Evolutionary conservation across 2,113 vertebrate species (phyloP).

Genomic region (Ptyas mucosa): DNA sequence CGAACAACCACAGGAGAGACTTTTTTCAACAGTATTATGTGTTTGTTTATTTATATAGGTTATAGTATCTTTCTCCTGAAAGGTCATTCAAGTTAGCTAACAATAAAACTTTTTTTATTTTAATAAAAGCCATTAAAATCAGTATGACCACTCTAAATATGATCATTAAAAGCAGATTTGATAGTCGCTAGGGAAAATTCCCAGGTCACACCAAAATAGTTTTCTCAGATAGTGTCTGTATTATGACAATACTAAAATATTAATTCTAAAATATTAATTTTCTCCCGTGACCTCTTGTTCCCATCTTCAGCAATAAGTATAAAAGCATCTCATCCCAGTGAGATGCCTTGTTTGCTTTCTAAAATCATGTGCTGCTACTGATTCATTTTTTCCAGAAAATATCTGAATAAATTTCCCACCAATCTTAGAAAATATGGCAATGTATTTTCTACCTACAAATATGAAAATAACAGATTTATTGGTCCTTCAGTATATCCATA

Average conservation of each 20-base stretch:
- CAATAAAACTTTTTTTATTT: not conserved
- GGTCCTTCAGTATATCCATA: not conserved
- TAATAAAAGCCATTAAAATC: not conserved
- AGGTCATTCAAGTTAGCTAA: not conserved
- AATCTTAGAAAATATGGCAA: not conserved
- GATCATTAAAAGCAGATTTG: not conserved
- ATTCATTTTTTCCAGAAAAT: not conserved
- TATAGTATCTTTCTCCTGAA: not conserved
- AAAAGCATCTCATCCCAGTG: not conserved
- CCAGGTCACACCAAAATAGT: not conserved
- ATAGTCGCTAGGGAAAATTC: not conserved
- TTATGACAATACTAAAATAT: not conserved
- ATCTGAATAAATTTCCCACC: not conserved
- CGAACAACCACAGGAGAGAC: not conserved
- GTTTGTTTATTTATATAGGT: not conserved
- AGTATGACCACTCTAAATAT: not conserved
- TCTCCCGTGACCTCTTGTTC: not conserved
- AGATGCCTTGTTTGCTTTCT: not conserved
- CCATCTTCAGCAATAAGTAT: not conserved
- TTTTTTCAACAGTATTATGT: not conserved
- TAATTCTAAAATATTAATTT: too few species aligned
- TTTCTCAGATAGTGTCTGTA: not conserved
- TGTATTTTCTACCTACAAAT: not conserved
- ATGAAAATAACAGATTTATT: not conserved
- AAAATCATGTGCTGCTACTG: not conserved